These are phyloP conservation scores for Orthosia gracilis DNA, from an alignment of 2,888 invertebrate genomes.

Conservation along the genomic window DNA sequence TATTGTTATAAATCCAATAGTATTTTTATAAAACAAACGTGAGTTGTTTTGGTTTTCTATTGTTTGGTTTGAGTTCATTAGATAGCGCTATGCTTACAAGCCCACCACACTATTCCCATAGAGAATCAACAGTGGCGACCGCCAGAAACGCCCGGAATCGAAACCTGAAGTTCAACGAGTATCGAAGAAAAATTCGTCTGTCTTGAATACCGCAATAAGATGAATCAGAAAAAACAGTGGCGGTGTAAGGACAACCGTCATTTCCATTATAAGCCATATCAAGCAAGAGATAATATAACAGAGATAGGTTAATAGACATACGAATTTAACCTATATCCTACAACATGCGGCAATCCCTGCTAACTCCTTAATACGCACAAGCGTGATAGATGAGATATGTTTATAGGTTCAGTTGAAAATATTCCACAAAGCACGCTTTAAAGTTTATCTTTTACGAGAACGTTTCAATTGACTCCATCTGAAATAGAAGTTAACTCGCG, in stretches of 20 bases:
- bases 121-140: neutral
- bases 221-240: neutral
- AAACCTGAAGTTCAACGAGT: neutral
- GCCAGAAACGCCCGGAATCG: neutral
- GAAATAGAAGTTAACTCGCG: constrained; percentile 48
- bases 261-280: no score
- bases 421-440: constrained; percentile 30
- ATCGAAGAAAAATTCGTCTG: neutral
- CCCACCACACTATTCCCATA: neutral
- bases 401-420: constrained; percentile 24
- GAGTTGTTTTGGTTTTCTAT: neutral
- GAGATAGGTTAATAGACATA: no score
- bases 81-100: neutral
- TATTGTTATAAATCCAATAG: no score
- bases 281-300: no score
- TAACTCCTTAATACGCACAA: neutral
- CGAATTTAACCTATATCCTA: neutral
- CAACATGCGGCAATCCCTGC: no score
- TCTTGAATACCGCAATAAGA: no score
- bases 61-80: neutral
- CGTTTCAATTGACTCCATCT: constrained; percentile 45
- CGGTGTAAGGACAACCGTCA: no score
- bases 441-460: constrained; percentile 47
- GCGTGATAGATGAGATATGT: neutral
- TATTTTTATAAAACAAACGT: neutral